These are phyloP conservation scores for Acrocephalus kingi DNA, from an alignment of 2,113 vertebrate genomes.

Conservation along the genomic window DNA sequence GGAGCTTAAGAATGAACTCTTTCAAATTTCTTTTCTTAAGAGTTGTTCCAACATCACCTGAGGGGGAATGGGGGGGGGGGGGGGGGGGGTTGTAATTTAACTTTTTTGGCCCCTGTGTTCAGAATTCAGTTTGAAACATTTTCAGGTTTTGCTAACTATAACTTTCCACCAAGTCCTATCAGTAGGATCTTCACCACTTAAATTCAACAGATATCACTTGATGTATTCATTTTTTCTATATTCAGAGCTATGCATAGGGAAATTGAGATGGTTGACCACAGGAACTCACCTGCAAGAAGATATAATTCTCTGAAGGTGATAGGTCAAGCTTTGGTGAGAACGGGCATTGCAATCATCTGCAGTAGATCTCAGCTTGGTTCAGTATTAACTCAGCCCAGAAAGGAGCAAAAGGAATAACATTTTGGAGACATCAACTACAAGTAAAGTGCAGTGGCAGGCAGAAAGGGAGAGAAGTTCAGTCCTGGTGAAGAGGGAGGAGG, in stretches of 20 bases:
- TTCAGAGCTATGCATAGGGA: constrained; percentile 14
- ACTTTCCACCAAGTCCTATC: not conserved
- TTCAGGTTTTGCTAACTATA: not conserved
- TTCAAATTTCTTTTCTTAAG: constrained; percentile 73
- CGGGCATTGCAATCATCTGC: not conserved
- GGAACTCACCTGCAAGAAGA: not conserved
- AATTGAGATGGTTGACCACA: constrained; percentile 1
- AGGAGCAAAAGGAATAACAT: not conserved
- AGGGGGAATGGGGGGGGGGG: no score
- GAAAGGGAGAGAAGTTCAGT: not conserved
- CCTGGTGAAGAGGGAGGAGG: not conserved
- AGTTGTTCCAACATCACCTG: constrained; percentile 52
- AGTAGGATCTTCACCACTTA: constrained; percentile 12
- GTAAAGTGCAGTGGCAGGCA: not conserved
- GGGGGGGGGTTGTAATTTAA: fast-evolving
- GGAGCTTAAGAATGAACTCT: constrained; percentile 72
- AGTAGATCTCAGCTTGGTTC: not conserved
- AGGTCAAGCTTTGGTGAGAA: not conserved
- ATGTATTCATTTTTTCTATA: not conserved
- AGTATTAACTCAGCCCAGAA: not conserved
- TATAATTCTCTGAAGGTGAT: not conserved
- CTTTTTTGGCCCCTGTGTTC: constrained; percentile 46
- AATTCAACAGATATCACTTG: not conserved
- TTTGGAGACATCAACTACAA: not conserved
- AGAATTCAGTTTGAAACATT: not conserved